phyloP scores from a whole-genome alignment of 2,888 invertebrate genomes.

The Cheilosia variabilis region DNA sequence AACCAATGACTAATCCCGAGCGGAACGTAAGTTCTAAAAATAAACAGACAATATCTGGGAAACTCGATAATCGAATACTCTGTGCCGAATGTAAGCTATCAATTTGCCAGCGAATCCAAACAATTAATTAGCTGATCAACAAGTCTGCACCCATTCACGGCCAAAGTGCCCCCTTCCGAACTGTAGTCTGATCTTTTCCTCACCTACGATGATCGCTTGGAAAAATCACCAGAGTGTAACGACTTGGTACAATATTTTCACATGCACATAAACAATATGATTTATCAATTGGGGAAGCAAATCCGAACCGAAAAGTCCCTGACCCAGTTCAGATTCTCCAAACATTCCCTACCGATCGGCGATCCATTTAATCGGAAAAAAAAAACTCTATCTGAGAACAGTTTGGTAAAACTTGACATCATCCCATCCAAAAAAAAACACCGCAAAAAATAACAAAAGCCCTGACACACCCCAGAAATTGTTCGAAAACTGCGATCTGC shows the following conservation, averaged over 20 bases:
- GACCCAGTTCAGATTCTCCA: constrained; percentile 58
- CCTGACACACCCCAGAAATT: constrained; percentile 63
- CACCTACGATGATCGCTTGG: neutral
- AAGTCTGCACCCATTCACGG: constrained; percentile 50
- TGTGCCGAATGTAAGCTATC: constrained; percentile 3
- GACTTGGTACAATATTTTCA: constrained; percentile 44
- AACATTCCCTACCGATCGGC: constrained; percentile 62
- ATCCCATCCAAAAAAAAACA: constrained; percentile 48
- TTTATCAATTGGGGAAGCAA: constrained; percentile 39
- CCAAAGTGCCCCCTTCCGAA: neutral
- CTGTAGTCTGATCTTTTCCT: constrained; percentile 27
- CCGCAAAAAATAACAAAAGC: constrained; percentile 52
- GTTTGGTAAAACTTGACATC: constrained; percentile 71
- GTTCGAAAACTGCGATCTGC: constrained; percentile 35
- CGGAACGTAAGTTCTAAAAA: constrained; percentile 61
- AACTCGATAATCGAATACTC: constrained; percentile 6
- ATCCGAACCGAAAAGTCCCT: constrained; percentile 51
- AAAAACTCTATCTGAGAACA: constrained; percentile 1
- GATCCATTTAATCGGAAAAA: constrained; percentile 62
- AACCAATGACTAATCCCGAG: neutral
- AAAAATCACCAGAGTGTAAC: constrained; percentile 69
- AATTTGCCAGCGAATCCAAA: constrained; percentile 26
- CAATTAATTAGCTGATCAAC: constrained; percentile 62
- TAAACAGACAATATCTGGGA: constrained; percentile 57
- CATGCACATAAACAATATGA: constrained; percentile 34